Conservation (phyloP, 2,888 invertebrate genomes). For the Oeneis ivallda region DNA sequence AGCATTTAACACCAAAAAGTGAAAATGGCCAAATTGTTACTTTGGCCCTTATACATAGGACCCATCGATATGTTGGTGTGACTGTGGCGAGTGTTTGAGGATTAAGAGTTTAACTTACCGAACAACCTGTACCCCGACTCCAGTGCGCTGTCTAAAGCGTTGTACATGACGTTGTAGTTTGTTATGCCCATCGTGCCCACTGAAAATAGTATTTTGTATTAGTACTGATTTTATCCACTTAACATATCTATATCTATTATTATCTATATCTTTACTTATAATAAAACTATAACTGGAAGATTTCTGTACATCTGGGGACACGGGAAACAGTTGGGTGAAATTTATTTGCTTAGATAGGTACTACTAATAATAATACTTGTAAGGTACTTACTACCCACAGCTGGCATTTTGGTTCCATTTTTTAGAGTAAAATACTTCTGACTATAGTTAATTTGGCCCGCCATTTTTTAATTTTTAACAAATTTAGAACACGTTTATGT, state of each 20-base stretch:
- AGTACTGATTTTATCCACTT: conserved; percentile 37
- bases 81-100: neutral
- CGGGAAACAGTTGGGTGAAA: no score
- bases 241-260: no score
- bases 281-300: no score
- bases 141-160: conserved; percentile 84
- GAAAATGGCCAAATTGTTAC: no score
- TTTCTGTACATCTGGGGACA: no score
- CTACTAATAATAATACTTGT: no score
- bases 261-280: no score
- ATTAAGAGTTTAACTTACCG: conserved; percentile 70
- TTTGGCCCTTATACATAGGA: no score
- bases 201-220: conserved; percentile 56
- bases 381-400: conserved; percentile 59
- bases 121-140: conserved; percentile 86
- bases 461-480: conserved; percentile 18
- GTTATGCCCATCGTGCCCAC: conserved; percentile 85
- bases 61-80: no score
- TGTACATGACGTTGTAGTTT: conserved; percentile 60
- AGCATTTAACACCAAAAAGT: no score
- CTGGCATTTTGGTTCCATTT: conserved; percentile 55
- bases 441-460: conserved; percentile 21
- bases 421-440: conserved; percentile 46
- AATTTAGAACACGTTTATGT: neutral
- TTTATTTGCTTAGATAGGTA: no score